These are phyloP conservation scores for Apus apus DNA, from an alignment of 2,113 vertebrate species.

Conservation along the genomic window DNA sequence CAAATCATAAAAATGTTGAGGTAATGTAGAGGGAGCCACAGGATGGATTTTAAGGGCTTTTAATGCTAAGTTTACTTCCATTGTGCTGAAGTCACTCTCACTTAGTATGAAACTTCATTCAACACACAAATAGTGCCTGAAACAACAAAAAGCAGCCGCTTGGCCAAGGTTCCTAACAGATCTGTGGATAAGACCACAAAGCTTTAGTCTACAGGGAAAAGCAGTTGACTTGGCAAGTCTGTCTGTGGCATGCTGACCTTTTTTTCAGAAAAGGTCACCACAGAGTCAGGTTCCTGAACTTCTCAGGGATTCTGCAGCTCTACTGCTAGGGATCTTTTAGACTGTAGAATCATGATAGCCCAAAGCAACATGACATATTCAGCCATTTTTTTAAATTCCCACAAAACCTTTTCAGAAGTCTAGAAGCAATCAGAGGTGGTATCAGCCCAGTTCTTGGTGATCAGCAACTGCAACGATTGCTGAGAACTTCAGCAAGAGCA, in stretches of 20 bases:
- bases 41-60: not conserved
- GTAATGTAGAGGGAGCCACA: not conserved
- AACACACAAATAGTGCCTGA: not conserved
- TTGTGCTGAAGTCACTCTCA: not conserved
- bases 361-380: slow-evolving; percentile 9
- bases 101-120: not conserved
- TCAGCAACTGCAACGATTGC: not conserved
- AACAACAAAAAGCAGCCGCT: not conserved
- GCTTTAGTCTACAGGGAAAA: slow-evolving; percentile 24
- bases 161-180: slow-evolving; percentile 13
- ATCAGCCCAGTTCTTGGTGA: not conserved
- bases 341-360: not conserved
- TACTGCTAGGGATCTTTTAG: not conserved
- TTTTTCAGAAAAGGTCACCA: slow-evolving; percentile 20
- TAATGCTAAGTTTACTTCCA: not conserved
- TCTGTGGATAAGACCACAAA: not conserved
- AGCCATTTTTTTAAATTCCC: not conserved
- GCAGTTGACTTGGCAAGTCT: slow-evolving; percentile 51
- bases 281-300: slow-evolving; percentile 13
- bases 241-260: slow-evolving; percentile 10
- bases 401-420: not conserved
- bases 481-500: not conserved
- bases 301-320: slow-evolving; percentile 27
- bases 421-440: not conserved
- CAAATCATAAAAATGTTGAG: not conserved